Conservation (phyloP, 2,888 invertebrate genomes). For the Hirudinaria manillensis region DNA sequence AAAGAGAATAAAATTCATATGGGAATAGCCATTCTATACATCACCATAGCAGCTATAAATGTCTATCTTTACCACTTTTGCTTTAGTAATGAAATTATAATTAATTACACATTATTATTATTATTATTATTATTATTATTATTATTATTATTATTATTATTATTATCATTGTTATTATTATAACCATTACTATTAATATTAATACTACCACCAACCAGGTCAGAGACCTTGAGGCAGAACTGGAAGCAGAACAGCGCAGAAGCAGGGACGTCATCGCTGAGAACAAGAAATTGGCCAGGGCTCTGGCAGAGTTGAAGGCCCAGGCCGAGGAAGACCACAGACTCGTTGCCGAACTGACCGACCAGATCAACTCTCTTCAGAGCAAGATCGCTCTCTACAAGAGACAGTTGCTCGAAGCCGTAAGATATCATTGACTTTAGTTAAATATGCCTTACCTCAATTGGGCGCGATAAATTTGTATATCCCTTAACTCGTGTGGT, state of each 20-base stretch:
- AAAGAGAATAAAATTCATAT: background rate
- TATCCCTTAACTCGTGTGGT: background rate
- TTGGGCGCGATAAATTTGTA: background rate
- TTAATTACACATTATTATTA: no score
- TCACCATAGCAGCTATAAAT: no score
- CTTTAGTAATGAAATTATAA: no score
- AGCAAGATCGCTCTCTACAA: constrained; percentile 51
- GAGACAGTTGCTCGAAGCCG: constrained; percentile 54
- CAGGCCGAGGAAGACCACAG: constrained; percentile 51
- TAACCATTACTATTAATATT: background rate
- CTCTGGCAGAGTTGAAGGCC: constrained; percentile 47
- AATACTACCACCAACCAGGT: constrained; percentile 41
- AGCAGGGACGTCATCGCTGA: constrained; percentile 48
- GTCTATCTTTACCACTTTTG: no score
- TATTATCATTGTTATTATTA: no score
- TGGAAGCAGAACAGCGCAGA: constrained; percentile 52
- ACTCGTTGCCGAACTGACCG: constrained; percentile 47
- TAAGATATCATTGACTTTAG: constrained; percentile 41
- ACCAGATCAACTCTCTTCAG: constrained; percentile 48
- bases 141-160: no score
- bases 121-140: no score
- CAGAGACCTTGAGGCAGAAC: constrained; percentile 52
- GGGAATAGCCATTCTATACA: background rate
- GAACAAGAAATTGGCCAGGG: constrained; percentile 50
- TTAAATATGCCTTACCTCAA: background rate